Conservation (phyloP, 2,888 invertebrate genomes). For the Drosophila meridionalis region DNA sequence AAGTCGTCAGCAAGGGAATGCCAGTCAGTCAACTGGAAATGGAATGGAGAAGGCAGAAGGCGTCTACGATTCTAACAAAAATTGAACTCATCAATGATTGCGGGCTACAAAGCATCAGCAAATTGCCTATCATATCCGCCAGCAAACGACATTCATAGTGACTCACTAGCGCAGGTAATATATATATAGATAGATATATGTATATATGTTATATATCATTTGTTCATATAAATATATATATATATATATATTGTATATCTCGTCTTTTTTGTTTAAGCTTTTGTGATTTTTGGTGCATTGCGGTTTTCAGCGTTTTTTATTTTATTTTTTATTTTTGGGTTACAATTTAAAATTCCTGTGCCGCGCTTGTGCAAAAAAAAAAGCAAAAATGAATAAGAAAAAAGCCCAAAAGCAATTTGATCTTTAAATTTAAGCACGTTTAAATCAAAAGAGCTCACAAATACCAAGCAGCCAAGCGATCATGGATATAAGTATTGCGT, state of each 20-base stretch:
- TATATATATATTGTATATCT: background rate
- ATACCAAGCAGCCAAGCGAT: conserved; percentile 47
- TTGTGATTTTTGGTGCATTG: conserved; percentile 51
- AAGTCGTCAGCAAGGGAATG: conserved; percentile 37
- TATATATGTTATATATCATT: conserved; percentile 1
- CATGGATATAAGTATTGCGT: conserved; percentile 55
- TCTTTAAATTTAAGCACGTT: conserved; percentile 80
- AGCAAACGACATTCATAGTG: conserved; percentile 63
- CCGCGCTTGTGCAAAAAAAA: conserved; percentile 42
- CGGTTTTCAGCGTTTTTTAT: conserved; percentile 45
- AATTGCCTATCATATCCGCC: conserved; percentile 69
- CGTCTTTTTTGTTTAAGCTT: conserved; percentile 16
- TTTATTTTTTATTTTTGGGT: conserved; percentile 27
- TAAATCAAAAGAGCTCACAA: conserved; percentile 75
- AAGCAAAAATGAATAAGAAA: background rate
- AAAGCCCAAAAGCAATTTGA: conserved; percentile 68
- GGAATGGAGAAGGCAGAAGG: background rate
- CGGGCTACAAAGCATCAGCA: conserved; percentile 32
- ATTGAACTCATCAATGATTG: conserved; percentile 36
- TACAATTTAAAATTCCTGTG: conserved; percentile 70
- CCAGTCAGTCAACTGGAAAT: conserved; percentile 34
- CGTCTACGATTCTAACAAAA: conserved; percentile 10
- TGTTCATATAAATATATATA: conserved; percentile 19
- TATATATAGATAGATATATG: background rate
- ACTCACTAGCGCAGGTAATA: conserved; percentile 49